Conservation (phyloP, 2,888 invertebrate genomes). For the Dascillus cervinus region DNA sequence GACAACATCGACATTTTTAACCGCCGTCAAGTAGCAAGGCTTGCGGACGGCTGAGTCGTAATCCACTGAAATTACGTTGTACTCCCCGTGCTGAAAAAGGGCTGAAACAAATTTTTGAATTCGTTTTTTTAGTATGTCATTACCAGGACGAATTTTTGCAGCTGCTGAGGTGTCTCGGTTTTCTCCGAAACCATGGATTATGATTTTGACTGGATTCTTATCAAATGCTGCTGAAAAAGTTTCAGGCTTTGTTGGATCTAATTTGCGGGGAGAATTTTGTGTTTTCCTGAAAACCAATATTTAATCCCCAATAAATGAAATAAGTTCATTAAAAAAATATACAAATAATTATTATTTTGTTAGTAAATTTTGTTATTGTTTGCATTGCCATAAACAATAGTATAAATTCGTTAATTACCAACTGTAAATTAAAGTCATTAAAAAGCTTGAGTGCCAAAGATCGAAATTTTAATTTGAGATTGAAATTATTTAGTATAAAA, state of each 20-base stretch:
- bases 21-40: slow-evolving; percentile 55
- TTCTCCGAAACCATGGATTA: slow-evolving; percentile 60
- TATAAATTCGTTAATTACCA: too few relatives aligned
- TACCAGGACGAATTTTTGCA: slow-evolving; percentile 53
- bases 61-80: slow-evolving; percentile 56
- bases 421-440: too few relatives aligned
- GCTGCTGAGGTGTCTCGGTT: slow-evolving; percentile 53
- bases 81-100: slow-evolving; percentile 47
- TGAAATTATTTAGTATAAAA: too few relatives aligned
- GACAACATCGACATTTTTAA: slow-evolving; percentile 50
- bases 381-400: too few relatives aligned
- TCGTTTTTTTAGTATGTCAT: too few relatives aligned
- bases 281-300: slow-evolving; percentile 40
- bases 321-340: too few relatives aligned
- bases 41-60: slow-evolving; percentile 50
- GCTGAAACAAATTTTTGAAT: slow-evolving; percentile 34
- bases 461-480: too few relatives aligned
- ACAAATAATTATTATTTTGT: too few relatives aligned
- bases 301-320: too few relatives aligned
- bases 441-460: too few relatives aligned
- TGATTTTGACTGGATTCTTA: slow-evolving; percentile 45
- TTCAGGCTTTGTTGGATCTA: slow-evolving; percentile 37
- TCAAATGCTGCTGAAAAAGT: too few relatives aligned
- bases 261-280: slow-evolving; percentile 41
- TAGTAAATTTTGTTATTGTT: too few relatives aligned